These are phyloP conservation scores for Echinarachnius parma DNA, from an alignment of 53 echinoderm and acorn worm species.

Conservation along the genomic window DNA sequence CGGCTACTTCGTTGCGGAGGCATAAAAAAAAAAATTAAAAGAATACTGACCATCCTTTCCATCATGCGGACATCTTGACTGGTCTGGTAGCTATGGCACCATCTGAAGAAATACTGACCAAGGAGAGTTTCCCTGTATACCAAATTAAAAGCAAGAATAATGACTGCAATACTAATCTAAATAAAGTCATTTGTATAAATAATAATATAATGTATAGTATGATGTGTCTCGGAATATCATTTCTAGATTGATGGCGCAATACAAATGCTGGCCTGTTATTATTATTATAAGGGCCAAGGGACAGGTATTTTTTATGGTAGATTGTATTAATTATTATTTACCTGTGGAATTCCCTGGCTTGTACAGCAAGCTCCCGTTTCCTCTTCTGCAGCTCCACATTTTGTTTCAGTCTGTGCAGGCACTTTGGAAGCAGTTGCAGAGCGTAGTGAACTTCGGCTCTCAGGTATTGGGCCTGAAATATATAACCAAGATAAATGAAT, in stretches of 20 bases:
- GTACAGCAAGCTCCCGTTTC: slow-evolving; percentile 47
- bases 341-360: slow-evolving; percentile 66
- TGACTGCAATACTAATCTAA: too few relatives aligned
- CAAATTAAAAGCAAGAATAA: neutral
- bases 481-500: neutral
- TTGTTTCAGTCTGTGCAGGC: slow-evolving; percentile 44
- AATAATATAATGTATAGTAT: too few relatives aligned
- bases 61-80: slow-evolving; percentile 76
- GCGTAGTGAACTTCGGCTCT: slow-evolving; percentile 69
- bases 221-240: too few relatives aligned
- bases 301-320: too few relatives aligned
- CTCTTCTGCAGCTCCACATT: slow-evolving; percentile 55
- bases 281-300: too few relatives aligned
- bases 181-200: too few relatives aligned
- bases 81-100: slow-evolving; percentile 55
- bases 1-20: too few relatives aligned
- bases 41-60: slow-evolving; percentile 86
- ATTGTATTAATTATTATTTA: too few relatives aligned
- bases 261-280: too few relatives aligned
- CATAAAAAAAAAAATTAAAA: too few relatives aligned
- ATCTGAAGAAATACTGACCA: slow-evolving; percentile 54
- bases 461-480: slow-evolving; percentile 63
- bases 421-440: slow-evolving; percentile 60
- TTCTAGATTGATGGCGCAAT: too few relatives aligned
- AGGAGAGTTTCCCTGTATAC: slow-evolving; percentile 59